These are phyloP conservation scores for Rhea americana DNA, from an alignment of 2,113 vertebrate genomes.

Conservation along the genomic window DNA sequence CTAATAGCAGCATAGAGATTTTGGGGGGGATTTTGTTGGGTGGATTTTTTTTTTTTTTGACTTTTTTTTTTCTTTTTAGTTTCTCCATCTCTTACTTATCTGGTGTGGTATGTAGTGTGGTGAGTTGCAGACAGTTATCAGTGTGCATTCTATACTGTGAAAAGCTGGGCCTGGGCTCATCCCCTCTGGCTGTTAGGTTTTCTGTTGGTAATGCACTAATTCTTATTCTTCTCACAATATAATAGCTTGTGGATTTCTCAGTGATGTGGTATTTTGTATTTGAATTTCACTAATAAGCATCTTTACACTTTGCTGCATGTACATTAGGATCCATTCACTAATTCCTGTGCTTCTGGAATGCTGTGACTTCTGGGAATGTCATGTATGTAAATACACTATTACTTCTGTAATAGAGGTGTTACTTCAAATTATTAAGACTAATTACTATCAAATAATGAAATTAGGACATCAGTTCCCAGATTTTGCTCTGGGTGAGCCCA, in stretches of 20 bases:
- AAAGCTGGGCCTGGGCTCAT: background rate
- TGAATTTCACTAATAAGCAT: background rate
- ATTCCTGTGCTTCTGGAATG: rapidly evolving
- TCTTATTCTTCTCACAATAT: background rate
- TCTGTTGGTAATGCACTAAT: background rate
- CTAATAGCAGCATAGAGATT: background rate
- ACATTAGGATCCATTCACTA: background rate
- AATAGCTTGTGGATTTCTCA: background rate
- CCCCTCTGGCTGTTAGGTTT: background rate
- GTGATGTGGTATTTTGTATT: background rate
- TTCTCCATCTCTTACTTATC: background rate
- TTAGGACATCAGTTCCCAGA: background rate
- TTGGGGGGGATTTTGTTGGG: too few species aligned
- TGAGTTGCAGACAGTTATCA: background rate
- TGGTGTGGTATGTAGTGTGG: background rate
- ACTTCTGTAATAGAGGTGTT: background rate
- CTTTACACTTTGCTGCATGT: background rate
- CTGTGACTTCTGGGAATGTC: background rate
- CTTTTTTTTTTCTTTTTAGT: background rate
- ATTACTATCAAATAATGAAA: background rate
- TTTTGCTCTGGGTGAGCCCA: background rate
- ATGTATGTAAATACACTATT: background rate
- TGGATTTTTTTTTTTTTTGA: too few species aligned
- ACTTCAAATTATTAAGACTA: background rate
- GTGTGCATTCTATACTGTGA: background rate